These are phyloP conservation scores for Rattus rattus DNA, from an alignment of 2,113 vertebrate species.

Conservation along the genomic window DNA sequence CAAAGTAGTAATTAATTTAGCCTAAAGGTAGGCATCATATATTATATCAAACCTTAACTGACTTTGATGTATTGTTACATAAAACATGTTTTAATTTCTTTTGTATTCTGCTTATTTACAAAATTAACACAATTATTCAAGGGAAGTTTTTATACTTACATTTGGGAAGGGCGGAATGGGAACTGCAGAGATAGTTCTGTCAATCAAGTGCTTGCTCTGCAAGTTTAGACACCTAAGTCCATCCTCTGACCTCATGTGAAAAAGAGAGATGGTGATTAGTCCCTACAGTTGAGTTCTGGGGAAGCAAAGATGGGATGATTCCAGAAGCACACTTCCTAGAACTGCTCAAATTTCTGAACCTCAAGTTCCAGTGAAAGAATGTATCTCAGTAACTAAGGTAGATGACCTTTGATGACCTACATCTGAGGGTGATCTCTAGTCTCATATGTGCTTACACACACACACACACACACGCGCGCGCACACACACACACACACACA, in stretches of 20 bases:
- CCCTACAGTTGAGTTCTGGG: no score
- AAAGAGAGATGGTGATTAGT: background rate
- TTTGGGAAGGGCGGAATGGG: background rate
- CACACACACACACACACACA: background rate
- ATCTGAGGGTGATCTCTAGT: no score
- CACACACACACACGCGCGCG: background rate
- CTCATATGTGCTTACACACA: no score
- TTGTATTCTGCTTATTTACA: background rate
- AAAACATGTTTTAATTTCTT: constrained; percentile 12
- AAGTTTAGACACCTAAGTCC: no score
- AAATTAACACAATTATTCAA: background rate
- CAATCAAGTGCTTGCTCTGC: no score
- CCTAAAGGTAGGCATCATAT: background rate
- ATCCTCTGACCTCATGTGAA: background rate
- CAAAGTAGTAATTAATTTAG: constrained; percentile 1
- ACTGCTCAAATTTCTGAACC: background rate
- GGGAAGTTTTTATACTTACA: background rate
- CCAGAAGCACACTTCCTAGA: background rate
- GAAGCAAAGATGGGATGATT: no score
- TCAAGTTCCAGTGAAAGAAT: background rate
- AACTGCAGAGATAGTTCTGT: no score
- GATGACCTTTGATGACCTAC: no score
- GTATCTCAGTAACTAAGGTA: background rate
- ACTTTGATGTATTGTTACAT: background rate
- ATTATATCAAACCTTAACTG: background rate